Percentiles rank a stretch among this genome's conserved stretches.
These are phyloP conservation scores for Thaumatotibia leucotreta DNA, from an alignment of 1,140 invertebrate species.

Conservation along the genomic window DNA sequence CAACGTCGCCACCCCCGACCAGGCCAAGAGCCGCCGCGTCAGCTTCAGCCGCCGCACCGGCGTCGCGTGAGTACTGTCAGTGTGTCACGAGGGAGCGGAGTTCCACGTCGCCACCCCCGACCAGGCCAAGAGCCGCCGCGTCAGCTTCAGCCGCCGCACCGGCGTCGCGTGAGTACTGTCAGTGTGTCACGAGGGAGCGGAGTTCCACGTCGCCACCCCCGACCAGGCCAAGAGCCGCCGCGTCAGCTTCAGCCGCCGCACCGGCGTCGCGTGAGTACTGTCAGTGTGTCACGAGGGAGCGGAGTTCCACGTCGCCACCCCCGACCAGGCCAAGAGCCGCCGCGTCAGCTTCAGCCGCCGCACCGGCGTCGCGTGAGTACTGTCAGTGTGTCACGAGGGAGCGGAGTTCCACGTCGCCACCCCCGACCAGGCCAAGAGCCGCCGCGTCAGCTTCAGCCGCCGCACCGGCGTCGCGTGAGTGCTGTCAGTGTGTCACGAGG, in stretches of 20 bases:
- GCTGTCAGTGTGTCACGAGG: neutral
- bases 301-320: too few relatives aligned
- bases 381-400: too few relatives aligned
- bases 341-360: neutral
- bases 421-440: too few relatives aligned
- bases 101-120: conserved; percentile 15
- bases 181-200: neutral
- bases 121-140: conserved; percentile 15
- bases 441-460: neutral
- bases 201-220: neutral
- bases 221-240: neutral
- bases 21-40: conserved; percentile 57
- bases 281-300: too few relatives aligned
- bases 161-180: conserved; percentile 32
- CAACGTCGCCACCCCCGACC: conserved; percentile 56
- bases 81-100: neutral
- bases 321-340: too few relatives aligned
- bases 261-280: neutral
- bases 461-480: conserved; percentile 40
- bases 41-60: conserved; percentile 58
- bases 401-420: too few relatives aligned
- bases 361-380: conserved; percentile 5
- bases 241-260: neutral
- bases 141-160: conserved; percentile 55
- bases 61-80: conserved; percentile 27